Percentiles rank a stretch among this genome's conserved stretches.
Conservation (phyloP, 2,797 vertebrate genomes). For the Gallirallus australis region DNA sequence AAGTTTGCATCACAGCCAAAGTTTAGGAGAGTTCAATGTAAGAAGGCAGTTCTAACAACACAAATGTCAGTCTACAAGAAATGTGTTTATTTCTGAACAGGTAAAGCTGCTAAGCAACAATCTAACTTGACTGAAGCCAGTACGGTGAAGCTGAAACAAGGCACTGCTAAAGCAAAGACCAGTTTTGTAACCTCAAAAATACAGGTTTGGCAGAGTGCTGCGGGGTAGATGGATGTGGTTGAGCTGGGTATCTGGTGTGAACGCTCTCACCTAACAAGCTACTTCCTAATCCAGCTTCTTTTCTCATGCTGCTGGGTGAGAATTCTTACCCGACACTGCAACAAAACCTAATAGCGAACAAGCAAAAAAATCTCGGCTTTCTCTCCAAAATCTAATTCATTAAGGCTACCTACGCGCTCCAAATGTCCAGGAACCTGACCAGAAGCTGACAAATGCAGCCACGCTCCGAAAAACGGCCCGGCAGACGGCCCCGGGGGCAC, state of each 20-base stretch:
- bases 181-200: background rate
- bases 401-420: rapidly evolving
- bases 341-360: background rate
- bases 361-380: background rate
- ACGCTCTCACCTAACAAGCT: background rate
- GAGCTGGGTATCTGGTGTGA: background rate
- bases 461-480: background rate
- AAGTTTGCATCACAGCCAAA: background rate
- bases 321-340: background rate
- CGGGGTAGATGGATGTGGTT: rapidly evolving
- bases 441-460: rapidly evolving
- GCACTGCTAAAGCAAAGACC: background rate
- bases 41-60: background rate
- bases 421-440: background rate
- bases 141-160: background rate
- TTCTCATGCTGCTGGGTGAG: background rate
- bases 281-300: background rate
- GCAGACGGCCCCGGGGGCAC: rapidly evolving
- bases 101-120: background rate
- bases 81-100: background rate
- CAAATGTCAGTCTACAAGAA: background rate
- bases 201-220: background rate
- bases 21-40: background rate
- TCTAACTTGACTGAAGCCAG: background rate
- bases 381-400: background rate